phyloP scores from a whole-genome alignment of 2,888 invertebrate species.

The Ochropacha duplaris region DNA sequence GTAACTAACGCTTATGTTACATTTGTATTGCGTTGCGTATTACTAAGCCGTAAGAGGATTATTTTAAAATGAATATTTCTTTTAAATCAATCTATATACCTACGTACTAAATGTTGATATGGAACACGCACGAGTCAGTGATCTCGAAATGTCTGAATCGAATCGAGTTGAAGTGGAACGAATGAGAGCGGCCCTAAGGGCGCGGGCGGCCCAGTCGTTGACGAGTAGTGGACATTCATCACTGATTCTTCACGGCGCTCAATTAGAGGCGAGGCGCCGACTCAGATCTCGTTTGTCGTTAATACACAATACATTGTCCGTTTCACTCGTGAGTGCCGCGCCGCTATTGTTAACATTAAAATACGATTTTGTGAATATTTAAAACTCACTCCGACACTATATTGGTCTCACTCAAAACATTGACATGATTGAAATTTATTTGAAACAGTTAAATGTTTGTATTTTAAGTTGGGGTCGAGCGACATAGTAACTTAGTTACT shows the following conservation, averaged over 20 bases:
- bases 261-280: slow-evolving; percentile 62
- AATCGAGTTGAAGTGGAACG: slow-evolving; percentile 59
- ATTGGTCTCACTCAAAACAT: slow-evolving; percentile 11
- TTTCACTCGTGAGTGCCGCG: slow-evolving; percentile 36
- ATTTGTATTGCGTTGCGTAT: neutral
- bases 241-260: slow-evolving; percentile 69
- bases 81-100: neutral
- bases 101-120: neutral
- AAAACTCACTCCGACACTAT: slow-evolving; percentile 26
- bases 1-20: neutral
- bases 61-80: neutral
- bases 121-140: slow-evolving; percentile 34
- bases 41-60: neutral
- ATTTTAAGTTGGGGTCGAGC: neutral
- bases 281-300: slow-evolving; percentile 49
- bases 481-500: neutral
- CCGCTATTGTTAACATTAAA: slow-evolving; percentile 42
- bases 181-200: slow-evolving; percentile 50
- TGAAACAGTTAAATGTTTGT: neutral
- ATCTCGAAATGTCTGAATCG: slow-evolving; percentile 51
- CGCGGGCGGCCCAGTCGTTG: slow-evolving; percentile 46
- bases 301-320: slow-evolving; percentile 46
- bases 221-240: slow-evolving; percentile 62
- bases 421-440: slow-evolving; percentile 1
- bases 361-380: slow-evolving; percentile 23